Conservation (phyloP, 2,797 vertebrate genomes). For the Spea hammondii region DNA sequence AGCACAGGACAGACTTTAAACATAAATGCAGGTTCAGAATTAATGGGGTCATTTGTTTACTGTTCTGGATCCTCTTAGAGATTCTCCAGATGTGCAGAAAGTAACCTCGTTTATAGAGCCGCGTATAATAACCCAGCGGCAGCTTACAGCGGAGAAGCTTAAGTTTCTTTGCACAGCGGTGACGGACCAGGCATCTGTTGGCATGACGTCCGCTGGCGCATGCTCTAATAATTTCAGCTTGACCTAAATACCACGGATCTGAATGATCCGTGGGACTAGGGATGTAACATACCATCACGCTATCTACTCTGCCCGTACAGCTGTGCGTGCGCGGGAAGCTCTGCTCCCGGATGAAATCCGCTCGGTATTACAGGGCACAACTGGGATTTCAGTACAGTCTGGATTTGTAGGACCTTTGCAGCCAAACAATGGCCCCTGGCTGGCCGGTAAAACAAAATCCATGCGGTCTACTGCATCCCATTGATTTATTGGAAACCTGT, state of each 20-base stretch:
- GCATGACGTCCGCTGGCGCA: slow-evolving; percentile 28
- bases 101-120: not conserved
- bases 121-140: not conserved
- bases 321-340: slow-evolving; percentile 10
- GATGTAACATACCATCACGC: slow-evolving; percentile 6
- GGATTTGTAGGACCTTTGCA: too few species aligned
- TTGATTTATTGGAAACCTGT: not conserved
- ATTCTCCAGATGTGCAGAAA: too few species aligned
- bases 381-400: too few species aligned
- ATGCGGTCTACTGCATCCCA: not conserved
- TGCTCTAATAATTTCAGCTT: slow-evolving; percentile 16
- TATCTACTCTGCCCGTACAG: slow-evolving; percentile 1
- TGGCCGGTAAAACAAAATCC: not conserved
- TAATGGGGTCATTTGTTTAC: too few species aligned
- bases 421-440: not conserved
- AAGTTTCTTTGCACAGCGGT: not conserved
- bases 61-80: too few species aligned
- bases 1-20: too few species aligned
- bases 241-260: slow-evolving; percentile 40
- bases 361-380: too few species aligned
- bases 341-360: not conserved
- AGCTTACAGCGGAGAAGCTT: slow-evolving; percentile 23
- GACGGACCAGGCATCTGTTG: slow-evolving; percentile 31
- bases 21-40: too few species aligned
- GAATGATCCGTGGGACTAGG: slow-evolving; percentile 17